Base-by-base conservation (phyloP, 2,888 invertebrate genomes). In the Athetis lepigone region DNA sequence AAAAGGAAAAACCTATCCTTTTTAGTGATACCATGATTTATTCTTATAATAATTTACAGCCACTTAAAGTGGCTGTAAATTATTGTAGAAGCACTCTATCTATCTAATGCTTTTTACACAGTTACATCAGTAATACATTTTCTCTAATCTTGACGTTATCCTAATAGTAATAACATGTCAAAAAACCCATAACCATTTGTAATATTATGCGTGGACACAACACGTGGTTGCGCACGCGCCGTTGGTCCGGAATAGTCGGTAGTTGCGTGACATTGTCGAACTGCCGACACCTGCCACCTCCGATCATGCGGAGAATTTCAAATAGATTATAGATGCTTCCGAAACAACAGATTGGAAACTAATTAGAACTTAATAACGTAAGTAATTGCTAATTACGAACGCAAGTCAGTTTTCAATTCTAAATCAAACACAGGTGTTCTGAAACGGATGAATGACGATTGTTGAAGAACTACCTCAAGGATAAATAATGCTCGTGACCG, bases 221-320 rank as follows among this genome's bases (percentile, higher is more conserved):
- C 92, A 92, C 89, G 92, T 92, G 91, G 88, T 81, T 85, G 89
- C 88, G 90, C 91, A 90, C 91, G 90, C 91, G 91, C 90, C 90
- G 88, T 86, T 88, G 84, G 81, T 85, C 81, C 66, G 71, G 78
- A 81, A 79, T 75, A 75, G 80, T 73, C 84, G 79, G 85, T 84
- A 81, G 80, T 84, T 79, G 82, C 81, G 71, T 84, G 85, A 87
- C 87, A 87, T 87, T 88, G 85, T 88, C 85, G 85, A 81, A 84
- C 69, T 68, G 77, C 58, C 74, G 79, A 71, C 88, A 88, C 89
- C 89, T 87, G 90, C 81, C 79, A 67, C 66, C 77, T 73, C 76
- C 82, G 80, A 72, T 83, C 87, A 84, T 86, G 89, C 79, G 80
- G 60, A 77, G 87, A 89, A 89, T 89, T 82, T 61, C 68, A 87